phyloP scores from a whole-genome alignment of 2,113 vertebrate species.

The Leptosomus discolor region DNA sequence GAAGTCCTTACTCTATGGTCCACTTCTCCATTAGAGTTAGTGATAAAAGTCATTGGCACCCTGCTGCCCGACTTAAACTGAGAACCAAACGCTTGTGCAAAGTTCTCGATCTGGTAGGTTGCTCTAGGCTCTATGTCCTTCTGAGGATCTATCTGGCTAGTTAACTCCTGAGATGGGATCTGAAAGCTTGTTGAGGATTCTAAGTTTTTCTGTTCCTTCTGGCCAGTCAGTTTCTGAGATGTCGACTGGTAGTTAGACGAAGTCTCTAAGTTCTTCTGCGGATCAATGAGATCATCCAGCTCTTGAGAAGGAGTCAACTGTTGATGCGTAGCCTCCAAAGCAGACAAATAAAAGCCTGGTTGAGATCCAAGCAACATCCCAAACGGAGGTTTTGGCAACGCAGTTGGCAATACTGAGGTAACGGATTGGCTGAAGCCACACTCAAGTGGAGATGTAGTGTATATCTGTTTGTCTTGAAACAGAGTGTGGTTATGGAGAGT shows the following conservation, averaged over 20 bases:
- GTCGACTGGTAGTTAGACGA: slow-evolving; percentile 88
- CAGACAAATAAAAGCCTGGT: slow-evolving; percentile 89
- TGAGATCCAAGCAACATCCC: slow-evolving; percentile 94
- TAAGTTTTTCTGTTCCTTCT: slow-evolving; percentile 91
- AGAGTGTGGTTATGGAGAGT: slow-evolving; percentile 89
- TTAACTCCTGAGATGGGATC: slow-evolving; percentile 89
- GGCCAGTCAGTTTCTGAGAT: slow-evolving; percentile 88
- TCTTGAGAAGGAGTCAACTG: slow-evolving; percentile 98
- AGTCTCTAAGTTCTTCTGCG: slow-evolving; percentile 85
- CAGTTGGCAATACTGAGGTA: slow-evolving; percentile 91
- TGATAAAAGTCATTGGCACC: slow-evolving; percentile 92
- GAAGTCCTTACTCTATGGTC: slow-evolving; percentile 97
- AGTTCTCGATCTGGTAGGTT: slow-evolving; percentile 99
- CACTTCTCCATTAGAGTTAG: slow-evolving; percentile 89
- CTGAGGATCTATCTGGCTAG: slow-evolving; percentile 86
- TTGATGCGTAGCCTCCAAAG: slow-evolving; percentile 92
- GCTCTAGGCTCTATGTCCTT: slow-evolving; percentile 88
- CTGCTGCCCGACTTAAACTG: slow-evolving; percentile 97
- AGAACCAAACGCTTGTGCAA: slow-evolving; percentile 98
- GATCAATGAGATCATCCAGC: slow-evolving; percentile 96
- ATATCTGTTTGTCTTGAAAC: slow-evolving; percentile 94
- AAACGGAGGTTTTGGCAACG: slow-evolving; percentile 94
- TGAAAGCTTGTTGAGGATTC: slow-evolving; percentile 86
- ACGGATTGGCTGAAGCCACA: slow-evolving; percentile 92
- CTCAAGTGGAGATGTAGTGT: slow-evolving; percentile 91